A percentile compares a stretch with the other conserved stretches of the same genome.
These are phyloP conservation scores for Aricia artaxerxes DNA, from an alignment of 2,888 invertebrate species.

Conservation along the genomic window DNA sequence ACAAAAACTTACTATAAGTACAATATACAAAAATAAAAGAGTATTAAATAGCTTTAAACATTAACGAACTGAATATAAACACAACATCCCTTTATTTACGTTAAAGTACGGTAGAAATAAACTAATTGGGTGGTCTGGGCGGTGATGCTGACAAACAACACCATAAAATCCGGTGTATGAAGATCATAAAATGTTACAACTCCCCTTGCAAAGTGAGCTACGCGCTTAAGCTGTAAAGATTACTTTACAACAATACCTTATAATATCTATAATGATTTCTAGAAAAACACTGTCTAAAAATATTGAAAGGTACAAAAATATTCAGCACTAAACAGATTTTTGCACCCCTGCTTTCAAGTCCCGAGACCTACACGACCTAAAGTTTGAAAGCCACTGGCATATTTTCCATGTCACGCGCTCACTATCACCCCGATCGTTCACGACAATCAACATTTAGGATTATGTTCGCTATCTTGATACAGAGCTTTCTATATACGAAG, in stretches of 20 bases:
- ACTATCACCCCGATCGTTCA: constrained; percentile 34
- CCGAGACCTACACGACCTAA: neutral
- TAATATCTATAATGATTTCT: too few species aligned
- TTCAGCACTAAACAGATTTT: neutral
- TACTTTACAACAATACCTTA: neutral
- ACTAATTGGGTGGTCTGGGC: neutral
- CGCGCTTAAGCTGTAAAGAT: neutral
- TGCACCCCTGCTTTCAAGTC: neutral
- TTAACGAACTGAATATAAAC: neutral
- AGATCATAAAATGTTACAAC: neutral
- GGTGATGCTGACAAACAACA: neutral
- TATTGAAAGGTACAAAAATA: neutral
- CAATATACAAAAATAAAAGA: neutral
- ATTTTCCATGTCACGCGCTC: constrained; percentile 7
- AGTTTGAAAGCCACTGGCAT: neutral
- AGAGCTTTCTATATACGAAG: neutral
- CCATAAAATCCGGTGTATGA: neutral
- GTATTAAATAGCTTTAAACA: neutral
- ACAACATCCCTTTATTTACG: neutral
- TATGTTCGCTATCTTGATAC: constrained; percentile 23
- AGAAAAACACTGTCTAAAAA: too few species aligned
- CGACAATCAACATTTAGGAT: constrained; percentile 31
- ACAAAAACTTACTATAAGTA: neutral
- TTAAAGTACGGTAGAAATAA: neutral
- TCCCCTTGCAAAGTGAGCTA: neutral